phyloP scores from a whole-genome alignment of 2,113 vertebrate genomes.

The Stigmatopora nigra region DNA sequence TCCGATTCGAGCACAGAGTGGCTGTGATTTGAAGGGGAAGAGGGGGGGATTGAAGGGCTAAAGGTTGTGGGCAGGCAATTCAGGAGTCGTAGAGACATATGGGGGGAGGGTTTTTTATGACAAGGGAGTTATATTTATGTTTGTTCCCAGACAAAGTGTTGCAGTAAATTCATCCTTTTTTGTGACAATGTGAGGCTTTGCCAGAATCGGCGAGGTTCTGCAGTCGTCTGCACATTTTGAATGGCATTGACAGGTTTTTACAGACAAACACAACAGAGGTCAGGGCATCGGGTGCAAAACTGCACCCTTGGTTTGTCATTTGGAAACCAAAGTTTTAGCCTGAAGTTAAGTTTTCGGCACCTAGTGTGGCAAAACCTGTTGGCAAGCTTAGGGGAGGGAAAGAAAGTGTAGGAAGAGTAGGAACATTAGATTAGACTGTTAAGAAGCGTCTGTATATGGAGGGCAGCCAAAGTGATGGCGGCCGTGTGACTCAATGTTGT shows the following conservation, averaged over 20 bases:
- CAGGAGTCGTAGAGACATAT: constrained; percentile 16
- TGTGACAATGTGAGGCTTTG: constrained; percentile 2
- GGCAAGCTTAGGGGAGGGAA: constrained; percentile 32
- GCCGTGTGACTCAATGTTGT: constrained; percentile 45
- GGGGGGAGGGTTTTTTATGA: constrained; percentile 8
- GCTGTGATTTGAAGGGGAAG: constrained; percentile 36
- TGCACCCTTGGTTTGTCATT: constrained; percentile 53
- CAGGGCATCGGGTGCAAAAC: constrained; percentile 6
- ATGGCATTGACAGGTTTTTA: constrained; percentile 4
- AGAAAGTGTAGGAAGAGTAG: constrained; percentile 41
- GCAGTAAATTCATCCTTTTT: constrained; percentile 3
- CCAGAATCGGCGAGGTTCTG: constrained; percentile 8
- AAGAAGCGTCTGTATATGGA: constrained; percentile 50
- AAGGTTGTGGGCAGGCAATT: constrained; percentile 22
- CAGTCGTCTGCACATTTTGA: not conserved
- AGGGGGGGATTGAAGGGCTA: constrained; percentile 7
- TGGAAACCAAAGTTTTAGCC: not conserved
- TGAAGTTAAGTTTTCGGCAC: not conserved
- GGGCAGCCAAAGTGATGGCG: constrained; percentile 29
- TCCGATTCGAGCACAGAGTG: constrained; percentile 47
- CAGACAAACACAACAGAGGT: constrained; percentile 19
- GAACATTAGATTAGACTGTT: constrained; percentile 33
- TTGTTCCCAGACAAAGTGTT: constrained; percentile 27
- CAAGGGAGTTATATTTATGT: constrained; percentile 7
- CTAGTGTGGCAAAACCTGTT: not conserved